Conservation (phyloP, 2,113 vertebrate genomes). For the Neoarius graeffei region DNA sequence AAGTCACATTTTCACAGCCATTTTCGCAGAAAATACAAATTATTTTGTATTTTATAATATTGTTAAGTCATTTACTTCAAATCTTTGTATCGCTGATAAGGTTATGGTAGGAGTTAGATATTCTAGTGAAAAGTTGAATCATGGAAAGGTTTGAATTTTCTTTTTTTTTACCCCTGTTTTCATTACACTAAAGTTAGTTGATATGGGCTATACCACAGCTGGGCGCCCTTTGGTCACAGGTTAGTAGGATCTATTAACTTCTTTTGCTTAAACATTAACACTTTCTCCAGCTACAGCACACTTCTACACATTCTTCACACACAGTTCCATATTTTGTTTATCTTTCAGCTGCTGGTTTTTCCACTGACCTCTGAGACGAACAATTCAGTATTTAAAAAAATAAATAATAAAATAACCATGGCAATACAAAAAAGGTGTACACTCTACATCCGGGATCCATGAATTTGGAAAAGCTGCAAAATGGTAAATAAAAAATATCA, state of each 20-base stretch:
- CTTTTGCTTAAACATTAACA: constrained; percentile 21
- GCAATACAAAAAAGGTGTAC: constrained; percentile 35
- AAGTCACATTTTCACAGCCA: background rate
- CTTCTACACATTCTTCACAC: constrained; percentile 14
- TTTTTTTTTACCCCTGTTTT: constrained; percentile 15
- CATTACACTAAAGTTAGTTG: background rate
- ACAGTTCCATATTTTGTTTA: background rate
- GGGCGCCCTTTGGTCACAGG: constrained; percentile 43
- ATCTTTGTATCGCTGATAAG: background rate
- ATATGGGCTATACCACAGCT: background rate
- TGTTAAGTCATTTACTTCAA: background rate
- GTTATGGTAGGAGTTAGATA: background rate
- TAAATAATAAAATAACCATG: background rate
- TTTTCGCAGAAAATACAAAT: background rate
- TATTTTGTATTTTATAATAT: background rate
- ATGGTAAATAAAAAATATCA: constrained; percentile 32
- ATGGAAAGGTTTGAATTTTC: background rate
- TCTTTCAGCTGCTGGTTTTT: constrained; percentile 42
- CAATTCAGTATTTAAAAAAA: constrained; percentile 28
- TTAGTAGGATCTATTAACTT: constrained; percentile 33
- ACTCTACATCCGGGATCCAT: constrained; percentile 76
- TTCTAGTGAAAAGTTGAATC: background rate
- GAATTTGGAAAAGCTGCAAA: constrained; percentile 78
- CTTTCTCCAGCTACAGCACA: background rate
- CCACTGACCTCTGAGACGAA: constrained; percentile 19